Conservation (phyloP, 1,140 invertebrate species). For the Scylla paramamosain region DNA sequence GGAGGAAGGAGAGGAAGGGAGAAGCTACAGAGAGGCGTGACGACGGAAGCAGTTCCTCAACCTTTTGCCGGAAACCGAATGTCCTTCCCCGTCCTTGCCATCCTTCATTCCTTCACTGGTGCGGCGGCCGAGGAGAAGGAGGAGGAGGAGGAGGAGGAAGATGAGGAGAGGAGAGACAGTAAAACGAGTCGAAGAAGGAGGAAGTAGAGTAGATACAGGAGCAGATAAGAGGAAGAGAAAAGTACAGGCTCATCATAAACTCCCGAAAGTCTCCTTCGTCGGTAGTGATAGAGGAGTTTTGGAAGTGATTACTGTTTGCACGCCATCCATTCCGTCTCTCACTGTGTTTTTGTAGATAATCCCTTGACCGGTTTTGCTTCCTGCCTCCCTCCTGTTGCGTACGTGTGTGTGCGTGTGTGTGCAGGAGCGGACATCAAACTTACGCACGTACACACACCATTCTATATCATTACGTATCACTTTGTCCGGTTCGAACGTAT, state of each 20-base stretch:
- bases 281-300: too few species aligned
- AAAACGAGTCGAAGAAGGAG: neutral
- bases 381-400: neutral
- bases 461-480: too few species aligned
- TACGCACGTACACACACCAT: too few species aligned
- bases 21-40: neutral
- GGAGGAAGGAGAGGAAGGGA: neutral
- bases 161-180: neutral
- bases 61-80: neutral
- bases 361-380: neutral
- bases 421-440: neutral
- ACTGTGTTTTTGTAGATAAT: neutral
- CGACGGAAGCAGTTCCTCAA: neutral
- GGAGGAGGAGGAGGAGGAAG: neutral
- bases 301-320: too few species aligned
- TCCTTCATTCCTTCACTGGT: neutral
- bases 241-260: too few species aligned
- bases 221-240: too few species aligned
- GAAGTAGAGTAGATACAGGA: neutral
- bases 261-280: neutral
- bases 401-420: neutral
- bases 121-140: neutral
- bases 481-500: too few species aligned
- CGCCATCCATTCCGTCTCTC: neutral
- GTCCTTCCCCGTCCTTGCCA: neutral